Base-by-base conservation (phyloP, 2,888 invertebrate species). In the Callinectes sapidus region DNA sequence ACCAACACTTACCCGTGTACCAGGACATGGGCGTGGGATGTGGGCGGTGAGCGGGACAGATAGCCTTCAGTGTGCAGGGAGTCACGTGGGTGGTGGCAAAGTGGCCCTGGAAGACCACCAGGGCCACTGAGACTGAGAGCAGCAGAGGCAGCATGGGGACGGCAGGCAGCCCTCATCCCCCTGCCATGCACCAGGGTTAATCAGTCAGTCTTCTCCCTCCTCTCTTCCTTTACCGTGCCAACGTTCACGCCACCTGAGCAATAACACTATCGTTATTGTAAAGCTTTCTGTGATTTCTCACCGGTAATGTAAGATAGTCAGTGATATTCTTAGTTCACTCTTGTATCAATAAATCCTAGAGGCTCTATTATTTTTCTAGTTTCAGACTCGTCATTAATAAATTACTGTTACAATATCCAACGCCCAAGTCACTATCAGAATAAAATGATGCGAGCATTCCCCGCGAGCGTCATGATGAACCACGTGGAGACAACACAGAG, bases 61-160 rank as follows among this genome's bases (percentile, higher is more conserved):
- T 28, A 8, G 71, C n/a, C 71, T 71, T 28, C 28, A n/a, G 71
- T 71, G 71, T 71, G 71, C 71, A 71, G 28, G 71, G 71, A 23
- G 71, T 71, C n/a, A n/a, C 71, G 8, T 71, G 71, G 71, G n/a
- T 1, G n/a, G 71, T 71, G 8, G 71, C 71, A 28, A 6, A 2
- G 71, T n/a, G 71, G 71, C 71, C 71, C 71, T 71, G 71, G 71
- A 71, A 23, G 23, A 71, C 23, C 71, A n/a, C 71, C 71, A 71
- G 71, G 71, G 71, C 28, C 71, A n/a, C n/a, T 10, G n/a, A 71
- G n/a, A n/a, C n/a, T 10, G n/a, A 71, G n/a, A 71, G 71, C n/a
- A 71, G 28, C 28, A 71, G 8, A 2, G 71, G 28, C 71, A 71
- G 28, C 71, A 71, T 71, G 71, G 71, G 71, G 71, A 71, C 71